Percentiles rank a stretch among this genome's conserved stretches.
Evolutionary conservation across 2,797 vertebrate genomes (phyloP).

Genomic region (Acrossocheilus fasciatus): DNA sequence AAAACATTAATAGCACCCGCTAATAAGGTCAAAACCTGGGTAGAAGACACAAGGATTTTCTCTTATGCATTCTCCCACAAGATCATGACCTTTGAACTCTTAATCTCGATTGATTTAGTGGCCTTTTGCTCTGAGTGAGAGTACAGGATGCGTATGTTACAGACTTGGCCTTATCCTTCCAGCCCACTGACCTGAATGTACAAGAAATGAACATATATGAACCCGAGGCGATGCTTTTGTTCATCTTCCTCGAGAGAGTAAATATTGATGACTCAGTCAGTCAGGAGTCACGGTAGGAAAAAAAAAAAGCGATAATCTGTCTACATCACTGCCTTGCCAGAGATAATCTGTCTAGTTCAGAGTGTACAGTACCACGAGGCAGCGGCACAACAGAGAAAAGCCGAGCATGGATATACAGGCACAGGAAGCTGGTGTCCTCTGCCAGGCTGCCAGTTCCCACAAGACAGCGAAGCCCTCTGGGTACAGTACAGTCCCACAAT

Average conservation of each 20-base stretch:
- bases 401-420: slow-evolving; percentile 42
- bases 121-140: slow-evolving; percentile 33
- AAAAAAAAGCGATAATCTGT: slow-evolving; percentile 72
- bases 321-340: slow-evolving; percentile 76
- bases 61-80: slow-evolving; percentile 33
- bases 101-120: slow-evolving; percentile 42
- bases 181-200: slow-evolving; percentile 18
- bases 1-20: slow-evolving; percentile 2
- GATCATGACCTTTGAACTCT: slow-evolving; percentile 45
- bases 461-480: slow-evolving; percentile 69
- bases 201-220: slow-evolving; percentile 33
- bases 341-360: slow-evolving; percentile 80
- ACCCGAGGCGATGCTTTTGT: slow-evolving; percentile 67
- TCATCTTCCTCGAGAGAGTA: slow-evolving; percentile 70
- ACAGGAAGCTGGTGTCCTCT: slow-evolving; percentile 51
- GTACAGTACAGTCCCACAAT: slow-evolving; percentile 69
- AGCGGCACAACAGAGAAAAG: slow-evolving; percentile 59
- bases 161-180: slow-evolving; percentile 43
- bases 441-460: slow-evolving; percentile 64
- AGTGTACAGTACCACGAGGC: slow-evolving; percentile 63
- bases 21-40: slow-evolving; percentile 22
- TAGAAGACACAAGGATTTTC: slow-evolving; percentile 18
- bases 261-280: slow-evolving; percentile 72
- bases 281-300: slow-evolving; percentile 51
- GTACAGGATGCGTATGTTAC: slow-evolving; percentile 52